Base-by-base conservation (phyloP, 30 jellyfish, hydroid and myxozoan genomes). In the Pelagia noctiluca region DNA sequence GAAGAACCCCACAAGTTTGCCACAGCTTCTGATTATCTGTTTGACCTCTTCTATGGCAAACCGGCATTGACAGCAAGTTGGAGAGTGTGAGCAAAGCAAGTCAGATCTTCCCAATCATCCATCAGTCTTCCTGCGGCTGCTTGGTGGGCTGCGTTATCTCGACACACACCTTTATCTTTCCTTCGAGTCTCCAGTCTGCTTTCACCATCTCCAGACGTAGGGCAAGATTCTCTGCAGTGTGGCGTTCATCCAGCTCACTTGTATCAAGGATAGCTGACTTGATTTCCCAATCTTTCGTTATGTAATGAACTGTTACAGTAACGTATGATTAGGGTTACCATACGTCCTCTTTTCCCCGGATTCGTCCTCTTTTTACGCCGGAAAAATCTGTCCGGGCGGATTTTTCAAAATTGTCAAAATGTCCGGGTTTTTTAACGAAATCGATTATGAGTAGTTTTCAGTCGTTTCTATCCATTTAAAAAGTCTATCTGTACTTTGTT, bases 51-150 rank as follows among this genome's bases (percentile, higher is more conserved):
- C 75, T 36, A 70, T 72, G 11, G 87, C 82, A 84, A 71, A 7
- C 86, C 82, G 19, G 48, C 94, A 60, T 84, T 71, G 32, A 84
- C 76, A 26, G 94, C 94, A 24, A 84, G 38, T 69, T 85, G 89
- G 21, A 73, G 75, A 4, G 79, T 85, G 34, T 75, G 85, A 61
- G 89, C 85, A 50, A 60, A 72, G 65, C n/a, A n/a, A n/a, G n/a
- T n/a, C n/a, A n/a, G n/a, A n/a, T n/a, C n/a, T n/a, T n/a, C n/a
- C n/a, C n/a, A 66, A 23, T 76, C 87, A 1, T 65, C 82, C 66
- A 11, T 3, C 48, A 61, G 37, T 7, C 84, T 83, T 28, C 91
- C 96, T 3, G 84, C 76, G n/a, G 90, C 96, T 52, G 36, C 82
- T 33, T 71, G 63, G 23, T 86, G 67, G 31, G 64, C 50, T 22